Conservation (phyloP, 1,140 invertebrate species). For the Asbolus verrucosus region DNA sequence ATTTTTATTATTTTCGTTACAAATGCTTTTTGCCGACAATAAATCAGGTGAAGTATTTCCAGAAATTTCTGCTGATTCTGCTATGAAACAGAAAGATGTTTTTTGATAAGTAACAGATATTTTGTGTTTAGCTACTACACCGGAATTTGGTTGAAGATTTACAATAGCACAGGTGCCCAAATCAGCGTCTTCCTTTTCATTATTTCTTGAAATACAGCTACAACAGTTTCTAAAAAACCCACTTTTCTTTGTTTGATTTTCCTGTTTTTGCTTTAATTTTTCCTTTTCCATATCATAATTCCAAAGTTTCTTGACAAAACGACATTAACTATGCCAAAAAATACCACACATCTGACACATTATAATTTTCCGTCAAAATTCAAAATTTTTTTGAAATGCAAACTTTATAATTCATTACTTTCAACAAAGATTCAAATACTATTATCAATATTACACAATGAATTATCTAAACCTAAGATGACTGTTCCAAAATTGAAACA, state of each 20-base stretch:
- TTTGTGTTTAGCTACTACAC: constrained; percentile 11
- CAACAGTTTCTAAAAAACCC: constrained; percentile 2
- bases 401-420: too few relatives aligned
- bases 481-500: too few relatives aligned
- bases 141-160: background rate
- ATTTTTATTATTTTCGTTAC: background rate
- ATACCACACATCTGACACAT: too few relatives aligned
- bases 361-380: too few relatives aligned
- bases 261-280: constrained; percentile 22
- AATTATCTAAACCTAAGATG: too few relatives aligned
- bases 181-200: background rate
- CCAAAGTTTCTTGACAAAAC: background rate
- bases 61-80: too few relatives aligned
- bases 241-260: constrained; percentile 1
- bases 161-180: background rate
- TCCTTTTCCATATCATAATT: constrained; percentile 16
- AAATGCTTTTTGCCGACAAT: constrained; percentile 3
- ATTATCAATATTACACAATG: too few relatives aligned
- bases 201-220: constrained; percentile 8
- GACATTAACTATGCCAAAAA: too few relatives aligned
- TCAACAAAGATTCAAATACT: too few relatives aligned
- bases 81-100: too few relatives aligned
- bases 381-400: too few relatives aligned
- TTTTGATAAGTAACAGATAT: constrained; percentile 3
- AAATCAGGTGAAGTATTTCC: constrained; percentile 2